A percentile compares a stretch with the other conserved stretches of the same genome.
Evolutionary conservation across 2,113 vertebrate species (phyloP).

Genomic region (Thermophis baileyi): DNA sequence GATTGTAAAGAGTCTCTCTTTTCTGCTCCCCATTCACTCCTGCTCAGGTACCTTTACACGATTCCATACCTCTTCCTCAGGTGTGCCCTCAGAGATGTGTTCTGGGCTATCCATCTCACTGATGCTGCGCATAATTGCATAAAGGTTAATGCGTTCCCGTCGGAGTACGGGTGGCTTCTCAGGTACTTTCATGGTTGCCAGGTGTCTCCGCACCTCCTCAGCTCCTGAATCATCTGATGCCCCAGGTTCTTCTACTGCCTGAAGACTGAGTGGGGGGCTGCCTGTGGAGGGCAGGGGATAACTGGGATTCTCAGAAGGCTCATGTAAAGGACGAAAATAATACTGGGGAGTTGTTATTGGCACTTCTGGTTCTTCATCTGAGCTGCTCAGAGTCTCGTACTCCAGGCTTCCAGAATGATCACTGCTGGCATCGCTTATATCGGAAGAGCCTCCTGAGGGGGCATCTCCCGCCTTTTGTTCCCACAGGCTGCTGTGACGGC

Average conservation of each 20-base stretch:
- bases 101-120: constrained; percentile 77
- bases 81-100: not conserved
- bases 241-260: not conserved
- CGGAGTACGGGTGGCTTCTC: constrained; percentile 1
- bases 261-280: not conserved
- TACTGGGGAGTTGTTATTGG: constrained; percentile 10
- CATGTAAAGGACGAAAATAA: constrained; percentile 24
- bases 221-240: constrained; percentile 18
- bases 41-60: fast-evolving
- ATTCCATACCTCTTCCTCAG: constrained; percentile 42
- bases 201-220: constrained; percentile 31
- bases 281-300: not conserved
- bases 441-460: constrained; percentile 40
- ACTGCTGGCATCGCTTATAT: constrained; percentile 59
- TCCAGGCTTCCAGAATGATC: constrained; percentile 39
- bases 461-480: constrained; percentile 53
- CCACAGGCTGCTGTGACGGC: constrained; percentile 71
- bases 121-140: constrained; percentile 91
- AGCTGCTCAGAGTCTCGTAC: constrained; percentile 38
- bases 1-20: not conserved
- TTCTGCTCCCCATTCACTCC: not conserved
- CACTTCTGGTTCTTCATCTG: constrained; percentile 32
- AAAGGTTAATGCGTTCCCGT: constrained; percentile 86
- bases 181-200: not conserved
- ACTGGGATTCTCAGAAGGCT: constrained; percentile 22